phyloP scores from a whole-genome alignment of 2,888 invertebrate genomes.

The Diarsia rubi region DNA sequence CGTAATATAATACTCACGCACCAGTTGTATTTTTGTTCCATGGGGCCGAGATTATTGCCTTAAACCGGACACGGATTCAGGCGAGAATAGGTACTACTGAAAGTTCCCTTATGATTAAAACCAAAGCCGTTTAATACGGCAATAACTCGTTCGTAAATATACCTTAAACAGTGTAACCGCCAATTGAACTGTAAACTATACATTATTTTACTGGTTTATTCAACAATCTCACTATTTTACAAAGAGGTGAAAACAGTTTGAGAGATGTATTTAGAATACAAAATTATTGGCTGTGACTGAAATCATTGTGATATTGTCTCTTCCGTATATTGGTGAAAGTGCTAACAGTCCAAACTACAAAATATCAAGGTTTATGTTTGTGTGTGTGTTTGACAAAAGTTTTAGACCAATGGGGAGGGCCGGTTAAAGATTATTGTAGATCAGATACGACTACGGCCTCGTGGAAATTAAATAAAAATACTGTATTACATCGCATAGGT shows the following conservation, averaged over 20 bases:
- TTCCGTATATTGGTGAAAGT: neutral
- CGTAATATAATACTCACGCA: no score
- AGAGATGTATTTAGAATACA: slow-evolving; percentile 80
- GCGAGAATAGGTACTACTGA: no score
- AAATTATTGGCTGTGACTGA: slow-evolving; percentile 71
- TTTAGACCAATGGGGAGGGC: neutral
- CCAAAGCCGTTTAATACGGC: neutral
- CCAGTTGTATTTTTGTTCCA: no score
- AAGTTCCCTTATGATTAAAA: neutral
- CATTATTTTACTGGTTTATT: slow-evolving; percentile 56
- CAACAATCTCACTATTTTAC: slow-evolving; percentile 67
- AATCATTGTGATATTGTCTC: slow-evolving; percentile 50
- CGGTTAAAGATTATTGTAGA: neutral
- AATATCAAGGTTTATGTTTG: neutral
- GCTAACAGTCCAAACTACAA: neutral
- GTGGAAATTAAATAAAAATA: neutral
- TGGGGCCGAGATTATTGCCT: no score
- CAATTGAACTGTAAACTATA: slow-evolving; percentile 40
- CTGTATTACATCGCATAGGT: no score
- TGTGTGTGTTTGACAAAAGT: neutral
- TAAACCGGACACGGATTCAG: no score
- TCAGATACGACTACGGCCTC: neutral
- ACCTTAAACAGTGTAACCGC: slow-evolving; percentile 55
- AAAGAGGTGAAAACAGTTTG: slow-evolving; percentile 79
- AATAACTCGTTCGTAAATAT: slow-evolving; percentile 2